Base-by-base conservation (phyloP, 2,797 vertebrate species). In the Sebastes nivosus region DNA sequence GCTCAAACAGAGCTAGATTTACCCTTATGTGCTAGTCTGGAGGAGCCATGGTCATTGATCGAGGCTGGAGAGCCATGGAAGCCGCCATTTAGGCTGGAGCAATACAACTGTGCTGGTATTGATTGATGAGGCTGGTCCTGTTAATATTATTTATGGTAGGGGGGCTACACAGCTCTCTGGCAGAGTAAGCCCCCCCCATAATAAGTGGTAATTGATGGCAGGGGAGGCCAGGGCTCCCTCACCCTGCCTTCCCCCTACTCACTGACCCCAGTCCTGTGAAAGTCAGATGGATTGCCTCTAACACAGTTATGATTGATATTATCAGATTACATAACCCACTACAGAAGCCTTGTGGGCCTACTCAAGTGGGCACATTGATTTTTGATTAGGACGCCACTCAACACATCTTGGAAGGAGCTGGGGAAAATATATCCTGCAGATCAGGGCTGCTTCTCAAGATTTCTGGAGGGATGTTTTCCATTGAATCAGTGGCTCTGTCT, bases 181-280 rank as follows among this genome's bases (percentile, higher is more conserved):
- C 93, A 96, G 94, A 95, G 89, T 92, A 93, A 96, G 76, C 87
- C 96, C 95, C 95, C 95, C 89, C 92, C 90, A 96, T 98, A 97
- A 97, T 98, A 97, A 97, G 97, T 96, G 96, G 97, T 98, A 97
- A 99, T 99, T 99, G 97, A 97, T 95, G 95, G 96, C 95, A 96
- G 94, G 93, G 94, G 95, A 97, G 95, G 96, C 95, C 95, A 95
- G 89, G 92, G 92, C 79, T 89, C 84, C 94, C 94, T 92, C 95
- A 91, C 86, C 97, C 96, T 91, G 75, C 94, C 93, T 87, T 67
- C 80, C 90, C 94, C 82, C 95, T 86, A 91, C 94, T 91, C 93
- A 92, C 94, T 97, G 97, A 97, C 97, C 97, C 96, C 93, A 89
- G 94, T 93, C 94, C 96, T 93, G 95, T 95, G 96, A 95, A 97